Evolutionary conservation across 2,113 vertebrate genomes (phyloP), one percentile per base, ranked within the genome.

Genomic region (Aegithalos caudatus): DNA sequence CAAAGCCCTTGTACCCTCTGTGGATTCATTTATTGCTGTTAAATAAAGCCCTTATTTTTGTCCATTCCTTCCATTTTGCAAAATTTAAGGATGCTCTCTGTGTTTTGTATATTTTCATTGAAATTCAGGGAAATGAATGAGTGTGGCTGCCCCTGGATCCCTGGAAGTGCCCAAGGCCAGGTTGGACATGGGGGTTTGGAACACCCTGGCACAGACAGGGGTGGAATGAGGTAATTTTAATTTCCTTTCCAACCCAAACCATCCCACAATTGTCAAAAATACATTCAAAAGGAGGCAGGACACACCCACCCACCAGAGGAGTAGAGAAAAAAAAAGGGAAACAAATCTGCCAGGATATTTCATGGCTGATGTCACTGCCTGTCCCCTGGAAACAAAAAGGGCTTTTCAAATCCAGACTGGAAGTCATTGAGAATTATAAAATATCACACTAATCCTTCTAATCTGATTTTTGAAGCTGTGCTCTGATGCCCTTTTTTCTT

Each of bases 391-490:
- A 93, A 82, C 85, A 71, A 67, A 11, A 40, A 76, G 24, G 45
- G 33, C 73, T 81, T 92, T 86, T 74, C 91, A 91, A 94, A 90
- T 47, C 40, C 88, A 74, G 37, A 47, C 91, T 93, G 94, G 93
- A 97, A 96, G 85, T 93, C 48, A 88, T 76, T 92, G 47, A 73
- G 64, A 97, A 90, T 90, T 79, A 77, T 45, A 40, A 96, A 94
- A 81, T 44, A 42, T 79, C 92, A 81, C 51, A 65, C 28, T 95
- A 95, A 96, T 94, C 96, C 94, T 74, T 77, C 31, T 60, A 73
- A 95, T 94, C 90, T 90, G 48, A 92, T 82, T 97, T 95, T 78
- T 93, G 92, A 94, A 94, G 86, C 88, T 94, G 76, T 61, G 31
- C 81, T 76, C 11, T 40, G 71, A 78, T 48, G 71, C 47, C 57